Base-by-base conservation (phyloP, 1,140 invertebrate species). In the Pteromalus puparum region DNA sequence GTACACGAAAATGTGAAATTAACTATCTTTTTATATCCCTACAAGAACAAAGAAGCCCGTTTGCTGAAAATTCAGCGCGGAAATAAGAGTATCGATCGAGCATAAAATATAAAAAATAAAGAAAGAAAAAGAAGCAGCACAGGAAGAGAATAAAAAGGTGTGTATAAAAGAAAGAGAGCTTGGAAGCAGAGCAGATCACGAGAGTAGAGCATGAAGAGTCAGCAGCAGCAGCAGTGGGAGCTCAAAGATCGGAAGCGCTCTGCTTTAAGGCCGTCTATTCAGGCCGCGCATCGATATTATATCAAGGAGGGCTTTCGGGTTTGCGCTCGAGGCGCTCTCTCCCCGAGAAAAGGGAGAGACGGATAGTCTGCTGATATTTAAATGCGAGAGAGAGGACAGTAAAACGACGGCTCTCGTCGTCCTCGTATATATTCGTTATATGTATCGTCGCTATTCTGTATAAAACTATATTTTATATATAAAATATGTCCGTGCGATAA, bases 251-350 rank as follows among this genome's bases (percentile, higher is more conserved):
- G 13, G 26, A 78, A 83, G 48, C 24, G 75, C 53, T 83, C 82
- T n/a, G n/a, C 82, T 83, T 83, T 83, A 83, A 83, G 46, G 65
- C n/a, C 72, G 48, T 21, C 74, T 82, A 82, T 82, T 76, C 81
- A 82, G 72, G 73, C 81, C 73, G 46, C 74, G 74, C 72, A 83
- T 83, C 75, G 75, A 78, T 83, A 83, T 78, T 78, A 83, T 83
- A 83, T 83, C 67, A 65, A 83, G 67, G 61, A 76, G 46, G 73
- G 67, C 67, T 72, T 78, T 78, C 53, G 42, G 75, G 42, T 72
- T 76, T 18, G 46, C 65, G 46, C 82, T 77, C 61, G 26, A 30
- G 82, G 75, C 74, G 65, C 28, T 75, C 53, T 15, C 53, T 1
- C 18, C 12, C 53, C 18, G 4, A n/a, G 53, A 61, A 61, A 61